Evolutionary conservation across 2,113 vertebrate genomes (phyloP).

Genomic region (Paedocypris sp.): DNA sequence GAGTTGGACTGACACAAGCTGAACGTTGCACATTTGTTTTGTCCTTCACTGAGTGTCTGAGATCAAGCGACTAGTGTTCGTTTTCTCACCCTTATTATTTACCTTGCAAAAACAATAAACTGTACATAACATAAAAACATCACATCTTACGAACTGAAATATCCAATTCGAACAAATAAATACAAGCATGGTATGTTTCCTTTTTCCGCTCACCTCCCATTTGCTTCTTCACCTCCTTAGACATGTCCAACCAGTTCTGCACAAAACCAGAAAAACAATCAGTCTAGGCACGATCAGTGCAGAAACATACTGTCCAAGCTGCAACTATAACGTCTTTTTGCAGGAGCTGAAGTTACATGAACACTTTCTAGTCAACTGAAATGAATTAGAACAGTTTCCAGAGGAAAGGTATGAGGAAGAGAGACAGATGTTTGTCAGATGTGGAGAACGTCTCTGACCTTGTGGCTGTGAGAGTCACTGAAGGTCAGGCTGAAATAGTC

Average conservation of each 20-base stretch:
- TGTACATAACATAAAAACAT: neutral
- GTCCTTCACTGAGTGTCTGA: too few species aligned
- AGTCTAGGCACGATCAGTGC: neutral
- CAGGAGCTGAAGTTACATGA: too few species aligned
- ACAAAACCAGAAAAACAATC: constrained; percentile 48
- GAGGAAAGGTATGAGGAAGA: neutral
- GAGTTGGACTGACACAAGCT: too few species aligned
- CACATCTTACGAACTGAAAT: neutral
- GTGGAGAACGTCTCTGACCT: constrained; percentile 65
- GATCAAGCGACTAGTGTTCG: too few species aligned
- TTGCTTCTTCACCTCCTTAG: constrained; percentile 99
- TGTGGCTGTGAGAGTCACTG: constrained; percentile 87
- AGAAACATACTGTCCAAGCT: too few species aligned
- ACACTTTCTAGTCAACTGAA: neutral
- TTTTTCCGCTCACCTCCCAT: constrained; percentile 97
- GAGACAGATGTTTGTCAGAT: neutral
- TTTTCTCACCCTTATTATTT: too few species aligned
- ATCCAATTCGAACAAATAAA: too few species aligned
- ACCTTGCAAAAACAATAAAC: too few species aligned
- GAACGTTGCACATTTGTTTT: too few species aligned
- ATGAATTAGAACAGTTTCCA: too few species aligned
- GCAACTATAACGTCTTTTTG: too few species aligned
- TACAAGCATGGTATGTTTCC: too few species aligned
- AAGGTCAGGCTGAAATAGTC: constrained; percentile 93
- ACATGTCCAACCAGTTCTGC: constrained; percentile 93